phyloP scores from a whole-genome alignment of 2,888 invertebrate genomes.

The Papilio gigon region DNA sequence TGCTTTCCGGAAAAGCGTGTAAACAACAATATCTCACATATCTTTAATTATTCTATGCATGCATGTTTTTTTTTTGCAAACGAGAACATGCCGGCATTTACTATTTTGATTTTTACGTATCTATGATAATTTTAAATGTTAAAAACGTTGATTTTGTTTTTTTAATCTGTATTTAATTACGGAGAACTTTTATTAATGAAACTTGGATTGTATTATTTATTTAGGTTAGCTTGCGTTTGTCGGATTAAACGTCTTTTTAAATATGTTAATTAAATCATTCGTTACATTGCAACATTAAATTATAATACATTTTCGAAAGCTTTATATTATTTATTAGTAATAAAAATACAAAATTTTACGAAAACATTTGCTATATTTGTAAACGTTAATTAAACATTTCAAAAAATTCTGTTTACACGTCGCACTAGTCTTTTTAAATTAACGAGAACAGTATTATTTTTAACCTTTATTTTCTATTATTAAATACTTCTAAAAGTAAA shows the following conservation, averaged over 20 bases:
- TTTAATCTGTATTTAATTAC: not conserved
- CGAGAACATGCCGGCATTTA: not conserved
- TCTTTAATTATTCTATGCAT: slow-evolving; percentile 31
- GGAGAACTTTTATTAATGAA: too few species aligned
- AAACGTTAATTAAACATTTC: too few species aligned
- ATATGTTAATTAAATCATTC: not conserved
- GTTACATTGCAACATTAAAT: not conserved
- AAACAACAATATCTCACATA: slow-evolving; percentile 36
- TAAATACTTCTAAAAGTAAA: not conserved
- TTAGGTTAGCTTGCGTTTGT: not conserved
- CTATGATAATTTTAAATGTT: not conserved
- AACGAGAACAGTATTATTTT: too few species aligned
- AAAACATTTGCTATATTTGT: too few species aligned
- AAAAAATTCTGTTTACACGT: too few species aligned
- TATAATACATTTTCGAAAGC: too few species aligned
- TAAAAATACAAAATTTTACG: too few species aligned
- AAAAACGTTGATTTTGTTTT: not conserved
- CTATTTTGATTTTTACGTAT: not conserved
- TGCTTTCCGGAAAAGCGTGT: slow-evolving; percentile 33
- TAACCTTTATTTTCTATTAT: too few species aligned
- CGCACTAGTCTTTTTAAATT: too few species aligned
- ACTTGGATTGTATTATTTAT: too few species aligned
- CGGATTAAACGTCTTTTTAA: not conserved
- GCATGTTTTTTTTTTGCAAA: not conserved
- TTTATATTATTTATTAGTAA: too few species aligned